phyloP scores from a whole-genome alignment of 53 echinoderm and acorn worm genomes.

The Apostichopus leukothele region DNA sequence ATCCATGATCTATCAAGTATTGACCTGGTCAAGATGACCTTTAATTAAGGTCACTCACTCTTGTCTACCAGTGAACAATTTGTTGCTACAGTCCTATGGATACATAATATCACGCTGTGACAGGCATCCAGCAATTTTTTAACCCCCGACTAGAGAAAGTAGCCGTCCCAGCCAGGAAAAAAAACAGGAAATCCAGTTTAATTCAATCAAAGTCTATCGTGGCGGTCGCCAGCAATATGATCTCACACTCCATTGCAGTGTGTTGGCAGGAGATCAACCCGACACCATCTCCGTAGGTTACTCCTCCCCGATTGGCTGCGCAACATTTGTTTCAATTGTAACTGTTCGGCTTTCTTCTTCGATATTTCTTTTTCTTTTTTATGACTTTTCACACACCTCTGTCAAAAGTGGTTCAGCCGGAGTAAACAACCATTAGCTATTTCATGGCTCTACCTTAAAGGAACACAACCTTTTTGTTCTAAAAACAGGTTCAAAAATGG shows the following conservation, averaged over 20 bases:
- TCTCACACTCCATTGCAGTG: constrained; percentile 3
- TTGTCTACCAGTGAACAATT: no score
- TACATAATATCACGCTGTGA: constrained; percentile 1
- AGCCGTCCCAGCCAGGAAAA: neutral
- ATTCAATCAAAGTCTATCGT: constrained; percentile 25
- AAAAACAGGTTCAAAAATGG: neutral
- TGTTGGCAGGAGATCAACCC: neutral
- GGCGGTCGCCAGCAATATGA: constrained; percentile 26
- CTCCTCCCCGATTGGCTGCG: neutral
- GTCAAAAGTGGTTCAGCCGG: constrained; percentile 16
- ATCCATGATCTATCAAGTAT: neutral
- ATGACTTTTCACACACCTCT: constrained; percentile 40
- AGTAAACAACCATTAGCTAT: constrained; percentile 2
- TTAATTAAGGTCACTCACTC: neutral
- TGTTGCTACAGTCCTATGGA: neutral
- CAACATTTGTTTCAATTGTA: constrained; percentile 39
- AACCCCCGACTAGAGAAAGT: no score
- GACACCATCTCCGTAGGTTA: neutral
- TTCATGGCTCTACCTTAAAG: neutral
- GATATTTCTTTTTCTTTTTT: neutral
- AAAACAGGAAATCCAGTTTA: constrained; percentile 29
- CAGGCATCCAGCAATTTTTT: neutral
- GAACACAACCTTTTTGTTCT: neutral
- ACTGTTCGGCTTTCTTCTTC: neutral
- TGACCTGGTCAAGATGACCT: neutral